These are phyloP conservation scores for Proteles cristata DNA, from an alignment of 2,113 vertebrate genomes.

Conservation along the genomic window DNA sequence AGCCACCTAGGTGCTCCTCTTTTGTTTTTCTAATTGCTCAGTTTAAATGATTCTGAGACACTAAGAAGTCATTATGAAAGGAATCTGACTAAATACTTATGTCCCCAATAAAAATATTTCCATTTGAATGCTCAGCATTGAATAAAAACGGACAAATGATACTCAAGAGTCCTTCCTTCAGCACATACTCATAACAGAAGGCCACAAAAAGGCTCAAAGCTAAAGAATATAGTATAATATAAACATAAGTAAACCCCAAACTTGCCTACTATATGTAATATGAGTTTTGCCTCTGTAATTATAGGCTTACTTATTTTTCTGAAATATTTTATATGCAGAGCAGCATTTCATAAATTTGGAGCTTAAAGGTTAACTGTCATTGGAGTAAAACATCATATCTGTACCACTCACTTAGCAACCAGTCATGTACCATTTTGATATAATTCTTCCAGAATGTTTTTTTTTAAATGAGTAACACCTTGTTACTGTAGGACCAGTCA, in stretches of 20 bases:
- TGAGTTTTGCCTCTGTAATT: slow-evolving; percentile 31
- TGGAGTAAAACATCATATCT: not conserved
- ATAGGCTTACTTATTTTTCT: not conserved
- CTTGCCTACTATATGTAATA: not conserved
- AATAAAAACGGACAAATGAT: not conserved
- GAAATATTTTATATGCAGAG: not conserved
- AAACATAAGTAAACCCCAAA: not conserved
- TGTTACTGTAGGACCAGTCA: not conserved
- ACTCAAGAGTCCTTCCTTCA: not conserved
- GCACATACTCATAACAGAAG: not conserved
- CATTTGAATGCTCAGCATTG: not conserved
- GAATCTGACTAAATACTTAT: slow-evolving; percentile 39
- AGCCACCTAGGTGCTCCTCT: too few relatives aligned
- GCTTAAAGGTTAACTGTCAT: not conserved
- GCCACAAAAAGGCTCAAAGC: not conserved
- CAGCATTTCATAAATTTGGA: slow-evolving; percentile 23
- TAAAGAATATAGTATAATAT: not conserved
- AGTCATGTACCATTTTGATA: not conserved
- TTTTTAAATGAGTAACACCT: not conserved
- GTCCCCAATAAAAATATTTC: slow-evolving; percentile 3
- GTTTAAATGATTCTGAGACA: not conserved
- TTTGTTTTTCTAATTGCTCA: not conserved
- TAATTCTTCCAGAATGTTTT: not conserved
- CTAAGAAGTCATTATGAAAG: slow-evolving; percentile 37
- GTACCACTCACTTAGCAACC: not conserved